phyloP scores from a whole-genome alignment of 53 echinoderm and acorn worm genomes.

The Astropecten irregularis region DNA sequence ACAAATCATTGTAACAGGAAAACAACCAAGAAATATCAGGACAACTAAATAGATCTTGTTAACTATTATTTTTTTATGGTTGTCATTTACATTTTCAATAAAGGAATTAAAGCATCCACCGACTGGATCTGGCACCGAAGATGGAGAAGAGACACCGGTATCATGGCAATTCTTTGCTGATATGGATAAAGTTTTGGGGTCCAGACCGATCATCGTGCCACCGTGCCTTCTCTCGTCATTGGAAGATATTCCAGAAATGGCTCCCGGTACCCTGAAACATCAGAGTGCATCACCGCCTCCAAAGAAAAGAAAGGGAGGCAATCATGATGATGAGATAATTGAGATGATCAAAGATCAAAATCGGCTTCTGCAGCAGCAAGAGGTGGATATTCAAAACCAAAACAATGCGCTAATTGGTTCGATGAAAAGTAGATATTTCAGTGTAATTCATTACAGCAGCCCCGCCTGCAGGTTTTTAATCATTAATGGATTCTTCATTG shows the following conservation, averaged over 20 bases:
- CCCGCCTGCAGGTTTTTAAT: no score
- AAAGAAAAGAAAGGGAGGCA: neutral
- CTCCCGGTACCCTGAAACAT: neutral
- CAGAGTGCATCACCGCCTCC: neutral
- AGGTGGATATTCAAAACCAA: neutral
- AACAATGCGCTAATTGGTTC: neutral
- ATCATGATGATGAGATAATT: neutral
- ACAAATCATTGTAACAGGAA: no score
- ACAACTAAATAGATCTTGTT: no score
- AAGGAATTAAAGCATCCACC: neutral
- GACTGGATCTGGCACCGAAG: neutral
- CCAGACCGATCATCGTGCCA: neutral
- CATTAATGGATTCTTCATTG: no score
- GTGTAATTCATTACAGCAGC: no score
- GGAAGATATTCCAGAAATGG: neutral
- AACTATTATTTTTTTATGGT: no score
- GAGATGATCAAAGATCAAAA: neutral
- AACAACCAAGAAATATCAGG: no score
- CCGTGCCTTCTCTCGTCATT: neutral
- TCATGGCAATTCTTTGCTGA: neutral
- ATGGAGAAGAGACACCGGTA: neutral
- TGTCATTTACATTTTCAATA: neutral
- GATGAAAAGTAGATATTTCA: neutral
- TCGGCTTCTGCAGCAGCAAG: neutral
- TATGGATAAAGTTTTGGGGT: constrained; percentile 8